phyloP scores from a whole-genome alignment of 1,140 invertebrate species.

The Pristionchus pacificus region DNA sequence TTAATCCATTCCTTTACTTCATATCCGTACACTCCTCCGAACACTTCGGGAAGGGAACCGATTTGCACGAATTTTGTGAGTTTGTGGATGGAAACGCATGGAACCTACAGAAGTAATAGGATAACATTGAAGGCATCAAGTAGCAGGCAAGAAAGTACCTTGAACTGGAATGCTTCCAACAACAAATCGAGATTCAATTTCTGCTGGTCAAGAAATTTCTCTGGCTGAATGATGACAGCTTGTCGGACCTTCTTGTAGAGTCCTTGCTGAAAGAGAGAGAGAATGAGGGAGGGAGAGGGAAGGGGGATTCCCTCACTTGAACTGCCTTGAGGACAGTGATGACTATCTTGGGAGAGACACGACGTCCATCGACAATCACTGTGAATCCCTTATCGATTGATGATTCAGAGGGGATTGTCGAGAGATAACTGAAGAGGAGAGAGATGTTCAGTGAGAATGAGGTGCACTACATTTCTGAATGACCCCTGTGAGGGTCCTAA shows the following conservation, averaged over 20 bases:
- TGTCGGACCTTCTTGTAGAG: constrained; percentile 28
- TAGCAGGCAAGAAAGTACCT: too few relatives aligned
- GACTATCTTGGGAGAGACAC: neutral
- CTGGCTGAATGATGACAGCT: constrained; percentile 29
- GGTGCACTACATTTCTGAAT: neutral
- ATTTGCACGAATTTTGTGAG: constrained; percentile 28
- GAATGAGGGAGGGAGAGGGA: neutral
- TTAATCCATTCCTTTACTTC: constrained; percentile 23
- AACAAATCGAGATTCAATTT: constrained; percentile 31
- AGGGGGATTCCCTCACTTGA: neutral
- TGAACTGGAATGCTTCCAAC: constrained; percentile 19
- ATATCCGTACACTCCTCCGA: constrained; percentile 22
- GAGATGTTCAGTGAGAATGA: constrained; percentile 13
- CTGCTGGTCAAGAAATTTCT: constrained; percentile 32
- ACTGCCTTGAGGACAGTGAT: neutral
- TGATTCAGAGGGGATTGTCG: neutral
- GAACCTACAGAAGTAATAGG: neutral
- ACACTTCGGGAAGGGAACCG: constrained; percentile 21
- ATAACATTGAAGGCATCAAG: too few relatives aligned
- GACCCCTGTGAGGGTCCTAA: too few relatives aligned
- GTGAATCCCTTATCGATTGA: neutral
- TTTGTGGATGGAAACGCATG: constrained; percentile 30
- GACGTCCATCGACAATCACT: neutral
- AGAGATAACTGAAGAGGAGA: neutral
- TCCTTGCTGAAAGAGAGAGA: constrained; percentile 14